Base-by-base conservation (phyloP, 2,797 vertebrate species). In the Enteromius radiatus region DNA sequence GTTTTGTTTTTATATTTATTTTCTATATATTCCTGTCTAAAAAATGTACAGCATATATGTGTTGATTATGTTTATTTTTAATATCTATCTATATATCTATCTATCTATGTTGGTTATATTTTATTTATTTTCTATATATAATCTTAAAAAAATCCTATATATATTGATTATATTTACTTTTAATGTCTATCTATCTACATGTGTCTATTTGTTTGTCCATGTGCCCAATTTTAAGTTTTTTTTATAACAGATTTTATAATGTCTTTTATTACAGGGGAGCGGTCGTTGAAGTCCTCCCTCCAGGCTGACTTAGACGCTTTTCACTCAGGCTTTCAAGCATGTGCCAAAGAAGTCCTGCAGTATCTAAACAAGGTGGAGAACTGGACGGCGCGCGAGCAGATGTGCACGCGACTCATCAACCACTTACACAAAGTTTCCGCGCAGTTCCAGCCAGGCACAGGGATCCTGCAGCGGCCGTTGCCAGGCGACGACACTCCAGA, bases 291-390 rank as follows among this genome's bases (percentile, higher is more conserved):
- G 89, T 93, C 96, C 47, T 94, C 97, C 65, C 91, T 96, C 84
- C 96, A 96, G 80, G 92, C 95, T 5, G 97, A 99, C 84, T 89
- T 98, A 94, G 97, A 98, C 54, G 96, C 96, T 56, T 98, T 99
- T 92, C 97, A 98, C 89, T 96, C 97, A 54, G 98, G 97, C 64
- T 98, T 99, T 91, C 97, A 98, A 92, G 96, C 96, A 3, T 99
- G 98, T 88, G 97, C 97, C 92, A 97, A 97, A 90, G 97, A 99
- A 92, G 97, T 98, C 84, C 92, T 99, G 93, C 97, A 98, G 90
- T 97, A 97, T 93, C 95, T 99, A 89, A 94, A 93, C 86, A 94
- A 96, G 83, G 95, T 95, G 83, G 98, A 99, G 90, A 97, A 95
- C 93, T 97, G 98, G 97, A 95, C 95, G 5, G 92, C 95, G 15